phyloP scores from a whole-genome alignment of 2,888 invertebrate genomes.

The Ametastegia equiseti region DNA sequence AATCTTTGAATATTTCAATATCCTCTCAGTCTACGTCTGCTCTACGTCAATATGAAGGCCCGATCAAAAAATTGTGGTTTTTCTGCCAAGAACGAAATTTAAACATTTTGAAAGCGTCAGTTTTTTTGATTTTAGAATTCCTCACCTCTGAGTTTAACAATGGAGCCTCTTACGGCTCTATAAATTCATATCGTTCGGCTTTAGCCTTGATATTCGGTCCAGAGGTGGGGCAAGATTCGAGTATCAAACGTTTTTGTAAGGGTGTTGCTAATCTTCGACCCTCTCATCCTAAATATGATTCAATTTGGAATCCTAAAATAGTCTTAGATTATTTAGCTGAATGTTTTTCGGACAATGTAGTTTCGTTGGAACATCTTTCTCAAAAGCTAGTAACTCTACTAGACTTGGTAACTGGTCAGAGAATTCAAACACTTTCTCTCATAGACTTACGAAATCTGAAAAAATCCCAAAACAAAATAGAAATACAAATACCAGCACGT shows the following conservation, averaged over 20 bases:
- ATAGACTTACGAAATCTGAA: conserved; percentile 48
- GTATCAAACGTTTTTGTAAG: conserved; percentile 50
- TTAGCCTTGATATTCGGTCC: conserved; percentile 46
- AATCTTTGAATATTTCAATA: too few relatives aligned
- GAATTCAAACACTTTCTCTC: conserved; percentile 51
- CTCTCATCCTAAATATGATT: conserved; percentile 48
- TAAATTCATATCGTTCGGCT: conserved; percentile 50
- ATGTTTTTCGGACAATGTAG: conserved; percentile 46
- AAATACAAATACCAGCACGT: conserved; percentile 49
- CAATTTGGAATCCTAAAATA: conserved; percentile 50
- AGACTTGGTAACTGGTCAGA: conserved; percentile 51
- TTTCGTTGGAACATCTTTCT: conserved; percentile 48
- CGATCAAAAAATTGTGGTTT: conserved; percentile 29
- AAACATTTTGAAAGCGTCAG: too few relatives aligned
- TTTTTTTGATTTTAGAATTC: background rate
- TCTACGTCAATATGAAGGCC: background rate
- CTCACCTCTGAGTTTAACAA: background rate
- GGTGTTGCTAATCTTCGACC: conserved; percentile 49
- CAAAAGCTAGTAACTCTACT: conserved; percentile 51
- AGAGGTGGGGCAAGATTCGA: conserved; percentile 8
- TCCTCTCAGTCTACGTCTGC: too few relatives aligned
- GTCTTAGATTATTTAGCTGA: too few relatives aligned
- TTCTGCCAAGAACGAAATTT: background rate
- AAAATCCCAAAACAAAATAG: conserved; percentile 22
- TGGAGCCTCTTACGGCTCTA: too few relatives aligned